Conservation (phyloP, 2,797 vertebrate species). For the Hemitrygon akajei region DNA sequence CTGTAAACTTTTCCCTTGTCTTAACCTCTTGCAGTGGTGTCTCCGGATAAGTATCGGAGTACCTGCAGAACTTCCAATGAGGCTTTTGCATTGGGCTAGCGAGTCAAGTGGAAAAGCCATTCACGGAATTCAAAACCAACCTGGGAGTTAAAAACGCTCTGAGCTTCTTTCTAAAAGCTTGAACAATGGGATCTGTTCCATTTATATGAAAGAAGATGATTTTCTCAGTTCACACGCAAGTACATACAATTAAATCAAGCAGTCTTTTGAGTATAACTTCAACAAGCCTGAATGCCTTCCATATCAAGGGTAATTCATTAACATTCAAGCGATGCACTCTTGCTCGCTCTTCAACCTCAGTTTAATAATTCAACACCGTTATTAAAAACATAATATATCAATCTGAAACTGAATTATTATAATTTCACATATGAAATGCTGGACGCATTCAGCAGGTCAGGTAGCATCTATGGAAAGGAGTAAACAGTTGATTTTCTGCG, state of each 20-base stretch:
- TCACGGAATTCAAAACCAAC: neutral
- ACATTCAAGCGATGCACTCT: neutral
- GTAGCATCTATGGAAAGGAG: too few species aligned
- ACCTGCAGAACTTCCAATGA: neutral
- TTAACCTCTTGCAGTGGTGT: neutral
- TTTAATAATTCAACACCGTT: constrained; percentile 5
- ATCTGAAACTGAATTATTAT: neutral
- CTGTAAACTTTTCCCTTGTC: neutral
- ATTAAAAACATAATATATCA: neutral
- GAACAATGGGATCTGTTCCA: neutral
- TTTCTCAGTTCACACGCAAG: neutral
- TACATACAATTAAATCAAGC: neutral
- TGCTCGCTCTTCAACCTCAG: neutral
- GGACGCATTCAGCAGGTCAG: too few species aligned
- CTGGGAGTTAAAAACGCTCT: neutral
- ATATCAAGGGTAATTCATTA: neutral
- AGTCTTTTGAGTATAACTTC: neutral
- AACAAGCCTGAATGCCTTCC: neutral
- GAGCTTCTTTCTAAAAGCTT: neutral
- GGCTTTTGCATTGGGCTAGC: neutral
- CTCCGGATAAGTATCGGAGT: neutral
- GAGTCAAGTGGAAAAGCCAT: neutral
- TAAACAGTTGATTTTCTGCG: too few species aligned
- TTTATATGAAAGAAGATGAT: neutral
- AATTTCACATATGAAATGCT: too few species aligned